Conservation (phyloP, 2,113 vertebrate species). For the Erinaceus europaeus region DNA sequence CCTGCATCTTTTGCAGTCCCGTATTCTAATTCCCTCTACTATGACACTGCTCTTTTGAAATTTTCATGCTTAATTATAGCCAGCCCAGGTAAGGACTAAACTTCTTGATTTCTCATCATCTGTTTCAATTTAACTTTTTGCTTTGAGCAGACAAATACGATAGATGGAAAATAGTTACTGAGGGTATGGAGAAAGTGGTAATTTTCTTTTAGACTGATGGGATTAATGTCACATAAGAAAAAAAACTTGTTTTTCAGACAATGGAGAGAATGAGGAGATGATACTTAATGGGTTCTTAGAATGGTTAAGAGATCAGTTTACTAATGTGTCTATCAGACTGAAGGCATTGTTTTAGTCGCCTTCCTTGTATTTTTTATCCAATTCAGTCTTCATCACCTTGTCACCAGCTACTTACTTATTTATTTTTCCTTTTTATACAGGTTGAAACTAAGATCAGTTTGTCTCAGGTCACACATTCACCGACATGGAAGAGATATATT, state of each 20-base stretch:
- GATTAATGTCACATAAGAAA: not conserved
- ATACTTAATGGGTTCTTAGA: not conserved
- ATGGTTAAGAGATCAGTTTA: conserved; percentile 7
- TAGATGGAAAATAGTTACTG: conserved; percentile 10
- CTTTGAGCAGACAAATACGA: not conserved
- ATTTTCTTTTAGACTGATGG: conserved; percentile 24
- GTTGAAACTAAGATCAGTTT: not conserved
- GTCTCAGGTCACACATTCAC: not conserved
- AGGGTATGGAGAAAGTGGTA: not conserved
- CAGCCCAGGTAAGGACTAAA: not conserved
- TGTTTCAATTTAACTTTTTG: not conserved
- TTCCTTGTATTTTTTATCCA: not conserved
- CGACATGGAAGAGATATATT: not conserved
- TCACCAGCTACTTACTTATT: too few relatives aligned
- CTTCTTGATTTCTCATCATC: conserved; percentile 8
- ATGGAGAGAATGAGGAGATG: not conserved
- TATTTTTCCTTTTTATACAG: not conserved
- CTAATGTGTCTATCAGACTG: not conserved
- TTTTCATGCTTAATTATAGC: not conserved
- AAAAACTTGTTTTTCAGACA: conserved; percentile 19
- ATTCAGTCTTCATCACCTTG: not conserved
- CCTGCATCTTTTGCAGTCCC: not conserved
- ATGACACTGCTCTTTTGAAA: not conserved
- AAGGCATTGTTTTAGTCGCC: not conserved
- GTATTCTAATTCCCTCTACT: not conserved